Evolutionary conservation across 2,797 vertebrate genomes (phyloP), one percentile per base, ranked within the genome.

Genomic region (Ataeniobius toweri): DNA sequence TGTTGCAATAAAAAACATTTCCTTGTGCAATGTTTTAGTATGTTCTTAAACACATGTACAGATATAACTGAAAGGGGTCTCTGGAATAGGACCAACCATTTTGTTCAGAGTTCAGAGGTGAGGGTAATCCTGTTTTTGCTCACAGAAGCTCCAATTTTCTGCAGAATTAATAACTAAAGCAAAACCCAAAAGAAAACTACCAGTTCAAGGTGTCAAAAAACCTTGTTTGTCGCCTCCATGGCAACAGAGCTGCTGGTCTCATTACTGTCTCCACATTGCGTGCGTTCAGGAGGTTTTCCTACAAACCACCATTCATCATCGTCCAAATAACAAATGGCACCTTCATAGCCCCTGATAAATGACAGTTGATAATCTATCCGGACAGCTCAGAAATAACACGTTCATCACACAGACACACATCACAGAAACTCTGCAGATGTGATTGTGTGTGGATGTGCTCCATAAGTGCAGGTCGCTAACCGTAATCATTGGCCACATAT

Each of bases 161-260:
- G 84, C 76, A 78, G 83, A 91, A 89, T 87, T 77, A 88, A 85
- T 76, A 82, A 77, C 72, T 72, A 73, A 71, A 77, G 59, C 73
- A 61, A 83, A 85, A 73, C 44, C 73, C 67, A 63, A 83, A 83
- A 68, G 75, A 79, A 85, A 88, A 85, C 83, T 55, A 75, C 61
- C 78, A 89, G 89, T 91, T 90, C 88, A 86, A 92, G 83, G 88
- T 94, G 92, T 95, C 82, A 88, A 77, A 72, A 88, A 89, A 88
- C 89, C 90, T 85, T 84, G 81, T 89, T 87, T 88, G 77, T 72
- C 74, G 95, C 96, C 87, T 91, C 95, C 93, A 95, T 96, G 91
- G 94, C 92, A 96, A 96, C 95, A 87, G 87, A 82, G 89, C 83
- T 83, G 85, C 94, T 95, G 93, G 93, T 94, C 93, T 94, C 91